Evolutionary conservation across 2,888 invertebrate species (phyloP).

Genomic region (Thera obeliscata): DNA sequence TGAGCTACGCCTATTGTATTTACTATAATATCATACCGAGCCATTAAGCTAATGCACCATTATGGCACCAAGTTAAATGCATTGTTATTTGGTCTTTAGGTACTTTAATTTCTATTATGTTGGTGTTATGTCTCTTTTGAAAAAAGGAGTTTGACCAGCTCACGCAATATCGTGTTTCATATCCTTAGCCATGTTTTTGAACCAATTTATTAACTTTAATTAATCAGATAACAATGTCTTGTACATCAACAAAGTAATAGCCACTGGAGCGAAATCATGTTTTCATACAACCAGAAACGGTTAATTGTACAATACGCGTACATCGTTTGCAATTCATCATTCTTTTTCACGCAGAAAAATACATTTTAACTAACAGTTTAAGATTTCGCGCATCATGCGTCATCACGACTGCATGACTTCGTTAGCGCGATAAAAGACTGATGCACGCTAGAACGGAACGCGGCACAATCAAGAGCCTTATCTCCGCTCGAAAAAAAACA

Average conservation of each 20-base stretch:
- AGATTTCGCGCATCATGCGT: constrained; percentile 26
- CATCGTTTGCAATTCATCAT: constrained; percentile 34
- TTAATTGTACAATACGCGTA: constrained; percentile 26
- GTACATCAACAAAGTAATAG: constrained; percentile 6
- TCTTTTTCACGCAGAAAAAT: constrained; percentile 28
- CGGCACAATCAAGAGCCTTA: constrained; percentile 64
- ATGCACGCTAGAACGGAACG: constrained; percentile 59
- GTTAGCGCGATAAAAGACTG: constrained; percentile 55
- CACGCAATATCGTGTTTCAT: neutral
- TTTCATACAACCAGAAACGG: constrained; percentile 22
- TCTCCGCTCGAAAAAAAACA: constrained; percentile 59
- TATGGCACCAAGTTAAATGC: constrained; percentile 63
- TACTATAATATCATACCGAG: constrained; percentile 48
- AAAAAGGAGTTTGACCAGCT: neutral
- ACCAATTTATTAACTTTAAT: constrained; percentile 6
- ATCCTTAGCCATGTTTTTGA: constrained; percentile 3
- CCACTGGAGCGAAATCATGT: constrained; percentile 12
- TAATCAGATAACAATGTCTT: constrained; percentile 3
- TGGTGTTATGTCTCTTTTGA: neutral
- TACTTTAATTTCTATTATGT: constrained; percentile 8
- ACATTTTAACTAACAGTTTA: constrained; percentile 12
- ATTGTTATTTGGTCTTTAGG: constrained; percentile 48
- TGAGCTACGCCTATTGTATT: constrained; percentile 4
- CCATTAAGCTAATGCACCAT: constrained; percentile 73
- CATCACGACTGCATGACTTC: constrained; percentile 38